Conservation (phyloP, 2,888 invertebrate genomes). For the Automeris io region DNA sequence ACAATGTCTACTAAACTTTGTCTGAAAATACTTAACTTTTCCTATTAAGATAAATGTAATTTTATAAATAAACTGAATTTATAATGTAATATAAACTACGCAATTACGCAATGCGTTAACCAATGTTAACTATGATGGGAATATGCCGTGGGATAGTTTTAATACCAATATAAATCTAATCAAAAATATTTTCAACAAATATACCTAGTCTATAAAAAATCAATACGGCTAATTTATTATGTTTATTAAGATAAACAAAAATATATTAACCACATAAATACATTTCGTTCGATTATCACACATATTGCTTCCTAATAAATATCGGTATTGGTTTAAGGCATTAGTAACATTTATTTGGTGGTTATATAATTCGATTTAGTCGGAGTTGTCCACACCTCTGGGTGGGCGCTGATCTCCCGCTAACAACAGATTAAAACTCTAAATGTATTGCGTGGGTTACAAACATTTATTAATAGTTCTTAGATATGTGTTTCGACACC, state of each 20-base stretch:
- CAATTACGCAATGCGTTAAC: not conserved
- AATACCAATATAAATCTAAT: constrained; percentile 39
- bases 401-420: constrained; percentile 69
- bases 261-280: constrained; percentile 14
- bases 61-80: too few relatives aligned
- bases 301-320: constrained; percentile 23
- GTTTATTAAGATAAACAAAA: constrained; percentile 30
- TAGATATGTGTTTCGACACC: constrained; percentile 61
- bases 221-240: constrained; percentile 47
- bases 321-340: constrained; percentile 2
- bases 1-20: too few relatives aligned
- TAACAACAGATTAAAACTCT: constrained; percentile 54
- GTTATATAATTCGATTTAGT: constrained; percentile 64
- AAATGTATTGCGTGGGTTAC: constrained; percentile 56
- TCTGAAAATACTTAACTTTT: too few relatives aligned
- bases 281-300: constrained; percentile 20
- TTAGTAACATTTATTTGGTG: constrained; percentile 25
- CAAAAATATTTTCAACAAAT: constrained; percentile 46
- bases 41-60: too few relatives aligned
- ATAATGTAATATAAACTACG: too few relatives aligned
- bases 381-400: constrained; percentile 66
- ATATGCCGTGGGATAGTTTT: constrained; percentile 29
- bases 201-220: constrained; percentile 41
- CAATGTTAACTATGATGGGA: not conserved
- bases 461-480: constrained; percentile 60